Evolutionary conservation across 2,113 vertebrate species (phyloP), one percentile per base, ranked within the genome.

Genomic region (Neofelis nebulosa): DNA sequence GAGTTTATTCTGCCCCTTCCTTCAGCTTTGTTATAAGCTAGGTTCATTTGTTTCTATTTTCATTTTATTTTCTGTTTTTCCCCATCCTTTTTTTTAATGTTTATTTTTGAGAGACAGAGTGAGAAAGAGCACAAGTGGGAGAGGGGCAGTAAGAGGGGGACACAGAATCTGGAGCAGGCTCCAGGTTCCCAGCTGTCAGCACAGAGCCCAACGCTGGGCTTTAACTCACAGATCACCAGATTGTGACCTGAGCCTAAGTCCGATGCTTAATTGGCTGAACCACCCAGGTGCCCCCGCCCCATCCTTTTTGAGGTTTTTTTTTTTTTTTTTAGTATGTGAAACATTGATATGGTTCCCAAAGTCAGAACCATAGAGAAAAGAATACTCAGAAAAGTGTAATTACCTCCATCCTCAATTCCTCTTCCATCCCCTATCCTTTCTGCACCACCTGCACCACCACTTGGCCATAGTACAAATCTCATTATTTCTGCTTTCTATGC

Each of bases 31-130:
- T 71, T 79, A 13, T 48, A 65, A 83, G 52, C 36, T 84, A 55
- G 16, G 36, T 91, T 65, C 52, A 38, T 84, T 95, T 68, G n/a
- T 66, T 95, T 84, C n/a, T 84, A 21, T 90, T 90, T 93, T 41
- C 29, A 76, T 63, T 76, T 74, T 63, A 79, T 73, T 74, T 73
- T 71, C 19, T 52, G 38, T 79, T 95, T 95, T 68, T 13, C 33
- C 31, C 36, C 36, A 45, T 45, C n/a, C 33, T 41, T 89, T 36
- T 45, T 55, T 55, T 55, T 55, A 55, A 55, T 55, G 15, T 55
- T 55, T 18, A 18, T 55, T 36, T 11, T 41, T 68, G 52, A 55
- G 52, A 19, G 16, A 55, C 16, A 55, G 55, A 55, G 55, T 55
- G 55, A 19, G 55, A 55, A 5, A 19, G 55, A 55, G 55, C 18